phyloP scores from a whole-genome alignment of 2,797 vertebrate genomes.

The Notamacropus eugenii region DNA sequence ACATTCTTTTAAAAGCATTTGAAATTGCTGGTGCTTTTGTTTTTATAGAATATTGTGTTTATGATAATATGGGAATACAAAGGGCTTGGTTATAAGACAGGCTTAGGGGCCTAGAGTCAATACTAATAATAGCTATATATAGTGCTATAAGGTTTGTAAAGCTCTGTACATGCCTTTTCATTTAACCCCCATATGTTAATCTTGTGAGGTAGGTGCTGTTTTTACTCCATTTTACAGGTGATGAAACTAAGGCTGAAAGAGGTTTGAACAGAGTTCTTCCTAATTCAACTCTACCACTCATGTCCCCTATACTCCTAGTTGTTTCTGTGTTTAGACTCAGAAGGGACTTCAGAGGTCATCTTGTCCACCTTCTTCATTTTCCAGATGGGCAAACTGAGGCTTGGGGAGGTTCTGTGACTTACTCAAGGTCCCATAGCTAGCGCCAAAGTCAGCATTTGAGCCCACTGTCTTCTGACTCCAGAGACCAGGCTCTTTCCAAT shows the following conservation, averaged over 20 bases:
- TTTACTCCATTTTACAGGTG: background rate
- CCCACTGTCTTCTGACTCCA: too few species aligned
- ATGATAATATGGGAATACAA: background rate
- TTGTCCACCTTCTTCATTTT: background rate
- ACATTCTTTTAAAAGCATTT: background rate
- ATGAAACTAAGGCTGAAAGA: background rate
- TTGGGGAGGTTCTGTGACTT: background rate
- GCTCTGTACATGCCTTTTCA: background rate
- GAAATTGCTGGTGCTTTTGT: conserved; percentile 13
- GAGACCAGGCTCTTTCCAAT: background rate
- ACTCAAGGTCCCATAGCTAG: background rate
- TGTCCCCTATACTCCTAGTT: background rate
- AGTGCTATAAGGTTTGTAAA: background rate
- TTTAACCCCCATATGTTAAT: background rate
- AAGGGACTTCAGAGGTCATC: background rate
- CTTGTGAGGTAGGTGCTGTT: background rate
- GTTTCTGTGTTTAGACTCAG: background rate
- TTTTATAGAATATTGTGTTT: conserved; percentile 3
- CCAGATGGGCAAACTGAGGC: background rate
- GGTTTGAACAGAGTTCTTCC: background rate
- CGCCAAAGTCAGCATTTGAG: background rate
- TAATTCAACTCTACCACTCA: background rate
- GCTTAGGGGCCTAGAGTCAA: background rate
- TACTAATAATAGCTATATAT: background rate
- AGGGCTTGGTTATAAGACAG: background rate